Evolutionary conservation across 2,888 invertebrate species (phyloP).

Genomic region (Trichopoda pennipes): DNA sequence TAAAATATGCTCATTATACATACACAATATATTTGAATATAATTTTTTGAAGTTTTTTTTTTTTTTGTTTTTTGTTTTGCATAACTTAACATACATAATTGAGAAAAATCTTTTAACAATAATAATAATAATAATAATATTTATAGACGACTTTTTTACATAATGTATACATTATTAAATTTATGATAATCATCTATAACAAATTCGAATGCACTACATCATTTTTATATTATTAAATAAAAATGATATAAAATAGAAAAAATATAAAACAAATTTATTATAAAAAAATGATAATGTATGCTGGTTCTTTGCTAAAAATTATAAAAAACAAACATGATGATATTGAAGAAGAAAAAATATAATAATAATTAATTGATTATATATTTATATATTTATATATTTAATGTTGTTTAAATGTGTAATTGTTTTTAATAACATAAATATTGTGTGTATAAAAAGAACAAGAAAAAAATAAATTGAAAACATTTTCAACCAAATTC

Average conservation of each 20-base stretch:
- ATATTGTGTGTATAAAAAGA: slow-evolving; percentile 23
- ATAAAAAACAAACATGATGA: slow-evolving; percentile 54
- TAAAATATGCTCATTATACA: slow-evolving; percentile 64
- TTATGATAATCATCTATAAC: slow-evolving; percentile 62
- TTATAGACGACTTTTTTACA: slow-evolving; percentile 68
- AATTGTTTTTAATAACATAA: slow-evolving; percentile 39
- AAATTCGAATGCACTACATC: slow-evolving; percentile 66
- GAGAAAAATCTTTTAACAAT: slow-evolving; percentile 64
- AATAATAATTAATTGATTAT: slow-evolving; percentile 23
- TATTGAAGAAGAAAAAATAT: neutral
- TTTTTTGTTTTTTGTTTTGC: slow-evolving; percentile 36
- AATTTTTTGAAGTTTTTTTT: slow-evolving; percentile 45
- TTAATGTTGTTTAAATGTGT: slow-evolving; percentile 31
- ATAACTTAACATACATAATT: slow-evolving; percentile 64
- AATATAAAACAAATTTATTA: slow-evolving; percentile 42
- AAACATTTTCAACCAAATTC: slow-evolving; percentile 51
- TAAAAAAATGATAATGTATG: slow-evolving; percentile 26
- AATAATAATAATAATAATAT: slow-evolving; percentile 33
- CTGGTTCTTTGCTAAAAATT: slow-evolving; percentile 42
- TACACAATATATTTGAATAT: slow-evolving; percentile 61
- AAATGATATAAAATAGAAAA: slow-evolving; percentile 32
- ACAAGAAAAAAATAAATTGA: slow-evolving; percentile 49
- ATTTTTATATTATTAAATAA: slow-evolving; percentile 42
- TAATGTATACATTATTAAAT: slow-evolving; percentile 60
- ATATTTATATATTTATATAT: slow-evolving; percentile 18